These are phyloP conservation scores for Chaenogobius annularis DNA, from an alignment of 2,113 vertebrate species.

Conservation along the genomic window DNA sequence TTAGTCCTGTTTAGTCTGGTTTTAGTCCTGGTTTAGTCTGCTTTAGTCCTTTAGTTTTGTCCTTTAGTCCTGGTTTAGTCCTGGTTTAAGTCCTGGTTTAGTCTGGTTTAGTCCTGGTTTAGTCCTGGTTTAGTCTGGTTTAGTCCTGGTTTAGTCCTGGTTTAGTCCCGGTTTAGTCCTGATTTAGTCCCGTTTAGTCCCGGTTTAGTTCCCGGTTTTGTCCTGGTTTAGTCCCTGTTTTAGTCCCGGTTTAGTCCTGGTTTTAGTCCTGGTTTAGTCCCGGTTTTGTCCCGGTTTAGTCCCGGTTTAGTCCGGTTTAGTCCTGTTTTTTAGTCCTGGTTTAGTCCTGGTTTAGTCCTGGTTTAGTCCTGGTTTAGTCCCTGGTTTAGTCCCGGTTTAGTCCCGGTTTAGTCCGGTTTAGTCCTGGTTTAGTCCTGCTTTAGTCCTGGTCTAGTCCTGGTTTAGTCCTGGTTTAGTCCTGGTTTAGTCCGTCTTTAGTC, in stretches of 20 bases:
- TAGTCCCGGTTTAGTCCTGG: not conserved
- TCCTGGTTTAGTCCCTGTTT: not conserved
- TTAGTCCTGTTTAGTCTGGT: not conserved
- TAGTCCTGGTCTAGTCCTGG: too few relatives aligned
- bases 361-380: not conserved
- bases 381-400: too few relatives aligned
- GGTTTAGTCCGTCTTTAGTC: not conserved
- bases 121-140: not conserved
- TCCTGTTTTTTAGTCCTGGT: not conserved
- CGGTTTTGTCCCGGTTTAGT: not conserved
- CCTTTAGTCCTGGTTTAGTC: not conserved
- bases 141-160: not conserved
- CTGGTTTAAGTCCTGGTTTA: not conserved
- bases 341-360: conserved; percentile 1
- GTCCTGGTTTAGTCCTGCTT: not conserved
- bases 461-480: conserved; percentile 5
- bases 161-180: not conserved
- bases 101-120: not conserved
- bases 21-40: not conserved
- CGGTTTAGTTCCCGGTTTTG: not conserved
- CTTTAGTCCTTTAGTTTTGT: not conserved
- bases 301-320: not conserved
- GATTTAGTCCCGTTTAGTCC: not conserved
- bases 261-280: not conserved
- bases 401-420: not conserved